Conservation (phyloP, 2,797 vertebrate genomes). For the Sphaeramia orbicularis region DNA sequence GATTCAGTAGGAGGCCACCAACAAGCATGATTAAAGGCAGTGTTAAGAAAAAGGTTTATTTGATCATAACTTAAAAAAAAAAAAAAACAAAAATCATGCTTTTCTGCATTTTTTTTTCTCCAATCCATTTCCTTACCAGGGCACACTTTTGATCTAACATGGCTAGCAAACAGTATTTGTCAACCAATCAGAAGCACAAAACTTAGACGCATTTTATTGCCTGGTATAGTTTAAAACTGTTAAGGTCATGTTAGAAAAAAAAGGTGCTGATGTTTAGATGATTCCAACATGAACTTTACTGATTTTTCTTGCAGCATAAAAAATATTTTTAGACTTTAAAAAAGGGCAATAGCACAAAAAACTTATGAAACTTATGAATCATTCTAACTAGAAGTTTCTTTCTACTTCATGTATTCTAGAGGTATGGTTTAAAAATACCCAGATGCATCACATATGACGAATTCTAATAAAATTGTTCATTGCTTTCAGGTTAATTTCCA, state of each 20-base stretch:
- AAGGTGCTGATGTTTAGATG: neutral
- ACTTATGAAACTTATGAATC: no score
- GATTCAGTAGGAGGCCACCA: slow-evolving; percentile 65
- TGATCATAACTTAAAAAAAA: slow-evolving; percentile 64
- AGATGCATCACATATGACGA: slow-evolving; percentile 69
- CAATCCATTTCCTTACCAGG: neutral
- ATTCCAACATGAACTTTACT: neutral
- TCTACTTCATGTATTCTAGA: no score
- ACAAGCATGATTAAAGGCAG: slow-evolving; percentile 67
- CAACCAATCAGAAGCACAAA: neutral
- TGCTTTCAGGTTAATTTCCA: slow-evolving; percentile 56
- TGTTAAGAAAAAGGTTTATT: slow-evolving; percentile 60
- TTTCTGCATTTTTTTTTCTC: slow-evolving; percentile 21
- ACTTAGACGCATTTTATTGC: neutral
- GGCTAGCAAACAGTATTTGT: neutral
- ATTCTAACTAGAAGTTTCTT: no score
- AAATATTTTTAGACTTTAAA: no score
- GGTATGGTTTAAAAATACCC: neutral
- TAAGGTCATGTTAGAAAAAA: neutral
- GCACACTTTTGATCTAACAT: slow-evolving; percentile 10
- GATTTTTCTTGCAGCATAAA: neutral
- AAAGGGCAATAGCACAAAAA: no score
- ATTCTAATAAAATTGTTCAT: slow-evolving; percentile 69
- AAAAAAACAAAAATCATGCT: slow-evolving; percentile 14
- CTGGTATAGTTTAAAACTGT: neutral